Evolutionary conservation across 2,113 vertebrate species (phyloP).

Genomic region (Bubo scandiacus): DNA sequence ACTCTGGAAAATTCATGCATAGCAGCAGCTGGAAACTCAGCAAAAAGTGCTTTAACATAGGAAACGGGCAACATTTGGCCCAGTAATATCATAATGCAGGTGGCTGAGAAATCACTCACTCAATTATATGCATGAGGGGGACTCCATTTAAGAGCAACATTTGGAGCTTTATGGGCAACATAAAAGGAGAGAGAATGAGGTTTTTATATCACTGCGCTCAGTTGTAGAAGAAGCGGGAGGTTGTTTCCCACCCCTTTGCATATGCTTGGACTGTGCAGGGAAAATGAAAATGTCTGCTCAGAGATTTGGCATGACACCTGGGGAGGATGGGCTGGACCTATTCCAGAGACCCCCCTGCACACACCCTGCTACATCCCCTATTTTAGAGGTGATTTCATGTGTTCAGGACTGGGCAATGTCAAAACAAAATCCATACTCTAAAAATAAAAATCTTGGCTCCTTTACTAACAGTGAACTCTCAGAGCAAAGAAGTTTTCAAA

Average conservation of each 20-base stretch:
- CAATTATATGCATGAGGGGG: conserved; percentile 59
- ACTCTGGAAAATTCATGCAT: conserved; percentile 9
- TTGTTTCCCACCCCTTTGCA: conserved; percentile 38
- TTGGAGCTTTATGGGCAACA: conserved; percentile 61
- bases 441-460: conserved; percentile 3
- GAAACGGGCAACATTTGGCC: conserved; percentile 39
- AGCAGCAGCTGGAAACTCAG: conserved; percentile 34
- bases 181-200: conserved; percentile 56
- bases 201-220: background rate
- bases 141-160: conserved; percentile 61
- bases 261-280: conserved; percentile 36
- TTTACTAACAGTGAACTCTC: background rate
- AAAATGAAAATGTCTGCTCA: conserved; percentile 17
- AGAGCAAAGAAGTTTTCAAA: background rate
- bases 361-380: background rate
- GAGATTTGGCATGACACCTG: background rate
- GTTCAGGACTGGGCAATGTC: background rate
- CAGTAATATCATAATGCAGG: conserved; percentile 49
- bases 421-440: background rate
- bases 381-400: background rate
- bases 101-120: conserved; percentile 58
- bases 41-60: conserved; percentile 4
- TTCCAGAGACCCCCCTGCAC: background rate
- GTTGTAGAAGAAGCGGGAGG: conserved; percentile 15
- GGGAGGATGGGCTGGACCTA: background rate